A percentile compares a stretch with the other conserved stretches of the same genome.
phyloP scores from a whole-genome alignment of 2,797 vertebrate genomes.

The Phoebastria nigripes region DNA sequence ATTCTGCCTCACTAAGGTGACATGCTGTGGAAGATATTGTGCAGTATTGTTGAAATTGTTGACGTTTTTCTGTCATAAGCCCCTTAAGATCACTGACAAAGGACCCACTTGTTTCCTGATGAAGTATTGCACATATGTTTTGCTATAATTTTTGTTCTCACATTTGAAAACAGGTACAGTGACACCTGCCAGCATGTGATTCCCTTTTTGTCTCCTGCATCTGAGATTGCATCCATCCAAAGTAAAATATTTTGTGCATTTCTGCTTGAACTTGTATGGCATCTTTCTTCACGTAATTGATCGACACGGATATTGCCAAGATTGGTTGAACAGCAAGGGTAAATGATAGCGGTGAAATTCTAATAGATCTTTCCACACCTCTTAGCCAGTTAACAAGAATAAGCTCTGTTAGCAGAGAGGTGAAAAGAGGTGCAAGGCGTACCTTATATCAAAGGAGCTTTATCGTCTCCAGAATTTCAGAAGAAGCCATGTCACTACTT shows the following conservation, averaged over 20 bases:
- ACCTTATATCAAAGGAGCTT: slow-evolving; percentile 15
- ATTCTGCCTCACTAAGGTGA: background rate
- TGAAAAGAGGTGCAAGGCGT: slow-evolving; percentile 2
- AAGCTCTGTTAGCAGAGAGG: background rate
- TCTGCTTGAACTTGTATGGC: background rate
- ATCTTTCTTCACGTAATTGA: background rate
- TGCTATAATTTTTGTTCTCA: background rate
- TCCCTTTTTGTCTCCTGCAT: background rate
- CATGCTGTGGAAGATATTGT: background rate
- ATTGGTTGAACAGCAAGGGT: background rate
- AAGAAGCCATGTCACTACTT: slow-evolving; percentile 35
- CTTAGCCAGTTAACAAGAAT: slow-evolving; percentile 14
- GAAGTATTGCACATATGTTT: background rate
- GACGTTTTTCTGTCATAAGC: background rate
- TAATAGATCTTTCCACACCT: slow-evolving; percentile 11
- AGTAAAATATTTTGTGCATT: background rate
- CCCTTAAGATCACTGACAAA: background rate
- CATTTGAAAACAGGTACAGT: background rate
- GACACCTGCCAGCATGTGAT: background rate
- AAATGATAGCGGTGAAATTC: background rate
- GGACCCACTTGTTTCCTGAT: background rate
- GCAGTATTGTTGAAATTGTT: background rate
- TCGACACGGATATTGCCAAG: background rate
- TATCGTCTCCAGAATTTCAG: slow-evolving; percentile 41
- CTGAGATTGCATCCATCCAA: background rate